A percentile compares a stretch with the other conserved stretches of the same genome.
Evolutionary conservation across 2,797 vertebrate species (phyloP).

Genomic region (Acanthornis magna): DNA sequence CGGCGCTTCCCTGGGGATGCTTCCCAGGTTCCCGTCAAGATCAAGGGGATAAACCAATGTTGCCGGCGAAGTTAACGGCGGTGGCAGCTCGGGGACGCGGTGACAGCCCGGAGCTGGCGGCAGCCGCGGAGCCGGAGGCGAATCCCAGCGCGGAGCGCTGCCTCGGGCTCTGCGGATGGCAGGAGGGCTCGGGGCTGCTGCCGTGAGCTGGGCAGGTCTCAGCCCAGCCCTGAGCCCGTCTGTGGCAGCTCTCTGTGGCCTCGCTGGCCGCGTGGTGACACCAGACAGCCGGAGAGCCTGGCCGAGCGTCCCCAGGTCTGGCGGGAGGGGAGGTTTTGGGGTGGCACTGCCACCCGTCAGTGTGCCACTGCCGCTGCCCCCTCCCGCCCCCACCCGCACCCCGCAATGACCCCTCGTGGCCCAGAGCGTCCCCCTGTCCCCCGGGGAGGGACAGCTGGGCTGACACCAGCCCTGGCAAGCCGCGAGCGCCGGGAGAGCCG

Average conservation of each 20-base stretch:
- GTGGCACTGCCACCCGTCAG: not conserved
- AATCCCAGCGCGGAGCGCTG: not conserved
- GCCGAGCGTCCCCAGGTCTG: fast-evolving
- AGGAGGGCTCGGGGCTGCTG: not conserved
- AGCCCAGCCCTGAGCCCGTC: fast-evolving
- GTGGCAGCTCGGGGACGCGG: not conserved
- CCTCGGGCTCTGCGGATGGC: fast-evolving
- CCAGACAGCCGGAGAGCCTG: fast-evolving
- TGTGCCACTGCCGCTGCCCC: fast-evolving
- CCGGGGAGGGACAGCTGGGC: not conserved
- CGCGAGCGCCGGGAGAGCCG: not conserved
- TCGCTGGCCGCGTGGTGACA: fast-evolving
- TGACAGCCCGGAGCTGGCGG: not conserved
- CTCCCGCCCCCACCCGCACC: not conserved
- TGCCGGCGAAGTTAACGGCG: not conserved
- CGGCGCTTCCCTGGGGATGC: not conserved
- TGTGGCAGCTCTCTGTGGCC: fast-evolving
- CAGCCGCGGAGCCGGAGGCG: not conserved
- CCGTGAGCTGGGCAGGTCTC: not conserved
- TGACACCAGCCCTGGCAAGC: not conserved
- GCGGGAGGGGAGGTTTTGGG: not conserved
- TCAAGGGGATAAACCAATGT: not conserved
- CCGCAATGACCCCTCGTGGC: fast-evolving
- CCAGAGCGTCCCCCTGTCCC: fast-evolving
- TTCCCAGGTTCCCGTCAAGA: not conserved